These are phyloP conservation scores for Natator depressus DNA, from an alignment of 2,113 vertebrate species.

Conservation along the genomic window DNA sequence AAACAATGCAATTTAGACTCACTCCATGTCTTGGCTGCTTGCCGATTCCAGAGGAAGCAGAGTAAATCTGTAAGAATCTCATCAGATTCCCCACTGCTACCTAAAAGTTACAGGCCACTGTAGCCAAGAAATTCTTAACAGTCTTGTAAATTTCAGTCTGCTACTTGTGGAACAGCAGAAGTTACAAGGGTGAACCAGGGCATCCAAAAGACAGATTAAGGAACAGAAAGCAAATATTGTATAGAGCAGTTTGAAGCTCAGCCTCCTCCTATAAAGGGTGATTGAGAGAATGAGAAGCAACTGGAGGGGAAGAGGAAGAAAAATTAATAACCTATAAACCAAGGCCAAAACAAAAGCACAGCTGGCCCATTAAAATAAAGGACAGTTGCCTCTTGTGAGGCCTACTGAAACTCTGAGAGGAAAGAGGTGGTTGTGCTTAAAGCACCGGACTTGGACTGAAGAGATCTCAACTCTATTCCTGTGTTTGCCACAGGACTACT, in stretches of 20 bases:
- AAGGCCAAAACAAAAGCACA: background rate
- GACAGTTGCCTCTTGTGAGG: background rate
- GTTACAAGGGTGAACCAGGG: background rate
- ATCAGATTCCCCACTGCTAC: background rate
- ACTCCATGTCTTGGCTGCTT: background rate
- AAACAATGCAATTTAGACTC: background rate
- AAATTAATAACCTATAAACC: background rate
- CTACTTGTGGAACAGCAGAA: background rate
- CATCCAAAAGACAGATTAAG: background rate
- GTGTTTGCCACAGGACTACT: background rate
- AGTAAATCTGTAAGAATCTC: background rate
- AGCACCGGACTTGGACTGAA: background rate
- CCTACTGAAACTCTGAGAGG: background rate
- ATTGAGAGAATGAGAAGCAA: background rate
- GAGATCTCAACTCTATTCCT: background rate
- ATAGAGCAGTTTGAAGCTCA: background rate
- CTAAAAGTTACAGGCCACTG: background rate
- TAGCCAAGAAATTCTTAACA: background rate
- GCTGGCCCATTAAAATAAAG: background rate
- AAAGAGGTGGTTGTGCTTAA: background rate
- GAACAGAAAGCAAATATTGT: background rate
- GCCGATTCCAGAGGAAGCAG: fast-evolving
- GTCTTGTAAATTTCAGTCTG: background rate
- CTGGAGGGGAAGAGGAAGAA: background rate
- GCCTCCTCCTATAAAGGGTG: background rate